phyloP scores from a whole-genome alignment of 1,140 invertebrate species.

The Ectropis grisescens region DNA sequence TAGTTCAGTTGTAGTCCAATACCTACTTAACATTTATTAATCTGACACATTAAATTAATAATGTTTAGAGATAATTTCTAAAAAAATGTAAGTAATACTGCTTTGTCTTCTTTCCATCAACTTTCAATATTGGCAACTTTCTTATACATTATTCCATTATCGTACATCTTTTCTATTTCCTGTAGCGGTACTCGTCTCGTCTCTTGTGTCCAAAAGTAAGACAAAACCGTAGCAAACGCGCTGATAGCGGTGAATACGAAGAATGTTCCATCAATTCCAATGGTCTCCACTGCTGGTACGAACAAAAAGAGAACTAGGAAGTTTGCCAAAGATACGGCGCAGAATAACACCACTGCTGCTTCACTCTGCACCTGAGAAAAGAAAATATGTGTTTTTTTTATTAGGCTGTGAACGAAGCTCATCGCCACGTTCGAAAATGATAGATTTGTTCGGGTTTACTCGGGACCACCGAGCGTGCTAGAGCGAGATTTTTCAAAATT shows the following conservation, averaged over 20 bases:
- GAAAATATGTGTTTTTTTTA: not conserved
- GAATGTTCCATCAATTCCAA: slow-evolving; percentile 13
- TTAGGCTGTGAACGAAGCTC: too few species aligned
- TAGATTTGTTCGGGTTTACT: too few species aligned
- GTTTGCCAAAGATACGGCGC: slow-evolving; percentile 5
- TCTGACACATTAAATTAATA: too few species aligned
- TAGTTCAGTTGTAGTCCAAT: too few species aligned
- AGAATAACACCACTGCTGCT: not conserved
- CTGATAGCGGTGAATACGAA: slow-evolving; percentile 4
- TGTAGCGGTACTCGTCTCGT: slow-evolving; percentile 10
- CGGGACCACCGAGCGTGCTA: too few species aligned
- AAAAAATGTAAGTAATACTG: too few species aligned
- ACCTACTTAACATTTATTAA: too few species aligned
- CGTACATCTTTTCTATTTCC: slow-evolving; percentile 10
- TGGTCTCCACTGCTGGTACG: slow-evolving; percentile 1
- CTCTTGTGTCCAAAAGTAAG: slow-evolving; percentile 8
- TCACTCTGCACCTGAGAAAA: slow-evolving; percentile 11
- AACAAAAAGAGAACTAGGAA: slow-evolving; percentile 9
- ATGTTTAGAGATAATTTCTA: too few species aligned
- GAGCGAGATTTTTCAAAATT: too few species aligned
- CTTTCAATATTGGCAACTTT: not conserved
- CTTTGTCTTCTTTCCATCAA: too few species aligned
- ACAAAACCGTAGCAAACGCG: slow-evolving; percentile 1
- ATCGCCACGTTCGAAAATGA: too few species aligned
- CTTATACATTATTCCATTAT: slow-evolving; percentile 10